Conservation (phyloP, 2,888 invertebrate species). For the Drosophila stalkeri region DNA sequence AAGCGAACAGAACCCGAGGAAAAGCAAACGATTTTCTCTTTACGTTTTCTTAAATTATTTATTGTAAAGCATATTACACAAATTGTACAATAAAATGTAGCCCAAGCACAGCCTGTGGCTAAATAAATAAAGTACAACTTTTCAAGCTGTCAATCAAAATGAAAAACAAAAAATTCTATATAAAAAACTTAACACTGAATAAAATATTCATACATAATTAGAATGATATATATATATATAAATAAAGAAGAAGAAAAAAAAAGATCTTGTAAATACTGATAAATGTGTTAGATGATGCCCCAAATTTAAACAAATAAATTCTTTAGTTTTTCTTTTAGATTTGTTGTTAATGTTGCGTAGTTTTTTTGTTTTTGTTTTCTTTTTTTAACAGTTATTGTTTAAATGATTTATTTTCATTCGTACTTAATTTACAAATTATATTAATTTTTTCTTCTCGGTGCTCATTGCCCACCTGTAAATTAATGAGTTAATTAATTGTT, state of each 20-base stretch:
- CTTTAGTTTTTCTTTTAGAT: conserved; percentile 20
- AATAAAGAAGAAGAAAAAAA: neutral
- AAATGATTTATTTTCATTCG: conserved; percentile 30
- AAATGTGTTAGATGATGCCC: conserved; percentile 38
- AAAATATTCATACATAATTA: conserved; percentile 30
- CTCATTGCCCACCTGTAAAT: conserved; percentile 34
- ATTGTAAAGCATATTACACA: conserved; percentile 6
- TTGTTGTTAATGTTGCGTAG: conserved; percentile 52
- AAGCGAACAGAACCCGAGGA: conserved; percentile 54
- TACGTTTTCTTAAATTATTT: neutral
- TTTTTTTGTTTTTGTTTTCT: conserved; percentile 29
- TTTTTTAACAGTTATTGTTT: conserved; percentile 51
- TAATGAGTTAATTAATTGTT: conserved; percentile 21
- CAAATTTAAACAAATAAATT: conserved; percentile 12
- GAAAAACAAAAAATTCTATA: conserved; percentile 16
- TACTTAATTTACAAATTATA: conserved; percentile 59
- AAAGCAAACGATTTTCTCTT: conserved; percentile 24
- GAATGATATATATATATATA: conserved; percentile 29
- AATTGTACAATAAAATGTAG: conserved; percentile 1
- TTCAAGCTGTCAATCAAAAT: conserved; percentile 47
- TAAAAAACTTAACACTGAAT: conserved; percentile 18
- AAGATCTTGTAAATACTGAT: conserved; percentile 62
- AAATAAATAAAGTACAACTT: conserved; percentile 47
- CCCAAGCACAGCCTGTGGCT: conserved; percentile 19
- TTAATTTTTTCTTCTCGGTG: conserved; percentile 22